Conservation (phyloP, 2,888 invertebrate genomes). For the Apamea crenata region DNA sequence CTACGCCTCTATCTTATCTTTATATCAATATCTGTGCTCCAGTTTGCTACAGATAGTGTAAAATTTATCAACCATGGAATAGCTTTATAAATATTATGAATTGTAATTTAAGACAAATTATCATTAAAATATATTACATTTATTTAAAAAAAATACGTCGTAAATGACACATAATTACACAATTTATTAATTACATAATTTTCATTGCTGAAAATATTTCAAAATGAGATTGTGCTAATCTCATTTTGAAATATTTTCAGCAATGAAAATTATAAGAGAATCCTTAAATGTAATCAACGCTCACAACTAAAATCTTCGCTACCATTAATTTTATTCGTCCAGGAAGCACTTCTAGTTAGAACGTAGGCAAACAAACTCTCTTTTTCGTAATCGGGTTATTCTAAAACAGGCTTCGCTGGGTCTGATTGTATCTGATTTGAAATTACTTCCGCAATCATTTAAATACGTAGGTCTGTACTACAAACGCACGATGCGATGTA, state of each 20-base stretch:
- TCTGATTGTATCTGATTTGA: conserved; percentile 60
- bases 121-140: background rate
- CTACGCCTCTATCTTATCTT: conserved; percentile 75
- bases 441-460: conserved; percentile 69
- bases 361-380: conserved; percentile 34
- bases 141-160: background rate
- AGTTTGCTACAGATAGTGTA: conserved; percentile 79
- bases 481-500: conserved; percentile 52
- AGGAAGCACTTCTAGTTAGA: conserved; percentile 34
- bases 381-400: conserved; percentile 52
- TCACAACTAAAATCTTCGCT: background rate
- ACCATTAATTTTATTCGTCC: conserved; percentile 4
- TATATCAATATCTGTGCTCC: conserved; percentile 79
- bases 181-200: too few species aligned
- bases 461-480: conserved; percentile 65
- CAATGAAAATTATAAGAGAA: background rate
- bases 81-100: conserved; percentile 55
- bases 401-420: conserved; percentile 59
- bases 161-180: background rate
- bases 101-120: conserved; percentile 29
- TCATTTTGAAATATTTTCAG: conserved; percentile 9
- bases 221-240: too few species aligned
- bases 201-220: too few species aligned
- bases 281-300: background rate
- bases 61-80: conserved; percentile 71